Evolutionary conservation across 2,113 vertebrate genomes (phyloP), one percentile per base, ranked within the genome.

Genomic region (Actenoides hombroni): DNA sequence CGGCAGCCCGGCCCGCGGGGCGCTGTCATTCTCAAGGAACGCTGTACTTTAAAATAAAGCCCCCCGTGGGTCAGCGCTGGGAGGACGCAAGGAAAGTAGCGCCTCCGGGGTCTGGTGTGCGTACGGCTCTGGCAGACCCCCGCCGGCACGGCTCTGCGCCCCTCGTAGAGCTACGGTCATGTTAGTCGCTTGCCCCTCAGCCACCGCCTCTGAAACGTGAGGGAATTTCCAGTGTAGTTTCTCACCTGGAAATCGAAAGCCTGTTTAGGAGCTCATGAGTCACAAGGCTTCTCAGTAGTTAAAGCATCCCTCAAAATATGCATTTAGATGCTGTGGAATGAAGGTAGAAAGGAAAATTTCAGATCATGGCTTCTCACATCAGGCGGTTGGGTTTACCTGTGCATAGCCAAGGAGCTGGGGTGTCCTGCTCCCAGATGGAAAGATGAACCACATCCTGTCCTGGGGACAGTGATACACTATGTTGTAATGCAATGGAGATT

Each of bases 321-420:
- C 53, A 28, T 11, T 48, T n/a, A 53, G 40, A 44, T 88, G 40
- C 26, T 17, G 44, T 9, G 48, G 65, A 69, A 83, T n/a, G 4
- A 83, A 83, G 51, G 37, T 56, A 51, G 57, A 82, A 92, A n/a
- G n/a, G 60, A n/a, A 80, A 57, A 79, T 56, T 83, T 88, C 39
- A 60, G 24, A 16, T 26, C 10, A 4, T 4, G 53, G 39, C 57
- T 51, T 54, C 53, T 85, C 33, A 26, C 0, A 1, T 67, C n/a
- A 56, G 57, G 21, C 20, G 3, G 21, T 1, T 19, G 64, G 21
- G 33, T 40, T 57, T 23, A 21, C 37, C 40, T 13, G 10, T 24
- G 81, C 59, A 42, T 14, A 11, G 64, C 48, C 35, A 20, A 51
- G 63, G 31, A 42, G 37, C 44, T 19, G 31, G 19, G 4, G 10